phyloP scores from a whole-genome alignment of 2,888 invertebrate genomes.

The Nasonovia ribisnigri region DNA sequence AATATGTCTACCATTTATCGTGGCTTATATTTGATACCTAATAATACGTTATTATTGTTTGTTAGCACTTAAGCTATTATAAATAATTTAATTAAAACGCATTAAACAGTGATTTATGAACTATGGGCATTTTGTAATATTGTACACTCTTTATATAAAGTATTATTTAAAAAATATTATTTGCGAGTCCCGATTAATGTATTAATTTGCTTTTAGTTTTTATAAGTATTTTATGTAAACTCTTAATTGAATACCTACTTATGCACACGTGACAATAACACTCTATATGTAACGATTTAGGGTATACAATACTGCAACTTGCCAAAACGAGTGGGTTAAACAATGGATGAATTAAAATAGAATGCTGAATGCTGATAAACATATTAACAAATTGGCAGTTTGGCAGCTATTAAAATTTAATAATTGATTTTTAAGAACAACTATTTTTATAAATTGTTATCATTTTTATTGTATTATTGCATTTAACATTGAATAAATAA shows the following conservation, averaged over 20 bases:
- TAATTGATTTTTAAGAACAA: not conserved
- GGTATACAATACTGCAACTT: not conserved
- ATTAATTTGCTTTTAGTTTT: not conserved
- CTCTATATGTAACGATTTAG: not conserved
- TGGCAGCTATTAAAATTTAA: not conserved
- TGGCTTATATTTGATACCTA: not conserved
- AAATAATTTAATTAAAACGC: not conserved
- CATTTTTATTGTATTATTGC: not conserved
- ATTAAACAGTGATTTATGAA: not conserved
- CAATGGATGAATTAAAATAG: not conserved
- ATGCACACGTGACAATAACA: not conserved
- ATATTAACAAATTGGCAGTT: not conserved
- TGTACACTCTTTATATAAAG: not conserved
- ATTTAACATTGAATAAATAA: not conserved
- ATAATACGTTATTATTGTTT: not conserved
- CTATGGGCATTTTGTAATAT: not conserved
- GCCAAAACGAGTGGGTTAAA: not conserved
- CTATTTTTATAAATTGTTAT: slow-evolving; percentile 4
- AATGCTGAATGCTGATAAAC: not conserved
- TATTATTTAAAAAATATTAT: not conserved
- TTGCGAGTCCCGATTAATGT: not conserved
- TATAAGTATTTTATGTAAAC: not conserved
- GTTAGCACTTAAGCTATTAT: not conserved
- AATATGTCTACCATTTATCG: not conserved
- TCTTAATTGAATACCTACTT: not conserved